Percentiles rank a stretch among this genome's conserved stretches.
phyloP scores from a whole-genome alignment of 2,888 invertebrate genomes.

The Cryptus viduatorius region DNA sequence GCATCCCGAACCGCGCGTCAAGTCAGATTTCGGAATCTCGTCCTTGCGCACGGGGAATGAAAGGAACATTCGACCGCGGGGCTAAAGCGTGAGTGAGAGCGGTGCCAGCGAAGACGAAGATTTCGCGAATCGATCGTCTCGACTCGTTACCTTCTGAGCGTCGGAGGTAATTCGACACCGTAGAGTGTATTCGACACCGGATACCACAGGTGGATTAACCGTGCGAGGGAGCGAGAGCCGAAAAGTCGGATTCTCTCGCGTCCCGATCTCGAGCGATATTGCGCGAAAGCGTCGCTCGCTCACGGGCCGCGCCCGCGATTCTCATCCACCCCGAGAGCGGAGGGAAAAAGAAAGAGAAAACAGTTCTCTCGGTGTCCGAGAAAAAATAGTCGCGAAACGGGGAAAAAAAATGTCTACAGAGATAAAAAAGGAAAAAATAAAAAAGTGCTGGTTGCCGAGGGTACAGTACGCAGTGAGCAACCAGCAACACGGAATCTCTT shows the following conservation, averaged over 20 bases:
- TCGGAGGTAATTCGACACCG: slow-evolving; percentile 79
- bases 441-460: background rate
- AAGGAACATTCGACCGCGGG: background rate
- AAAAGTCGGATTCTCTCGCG: slow-evolving; percentile 37
- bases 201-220: slow-evolving; percentile 82
- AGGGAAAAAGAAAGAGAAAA: slow-evolving; percentile 1
- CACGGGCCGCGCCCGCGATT: slow-evolving; percentile 34
- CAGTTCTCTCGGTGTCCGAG: slow-evolving; percentile 5
- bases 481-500: slow-evolving; percentile 7
- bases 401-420: background rate
- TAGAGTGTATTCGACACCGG: slow-evolving; percentile 79
- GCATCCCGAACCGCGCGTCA: slow-evolving; percentile 16
- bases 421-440: background rate
- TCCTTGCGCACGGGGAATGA: slow-evolving; percentile 3
- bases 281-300: slow-evolving; percentile 40
- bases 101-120: slow-evolving; percentile 69
- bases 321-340: slow-evolving; percentile 3
- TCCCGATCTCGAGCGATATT: slow-evolving; percentile 59
- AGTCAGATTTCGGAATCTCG: slow-evolving; percentile 37
- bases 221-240: slow-evolving; percentile 52
- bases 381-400: slow-evolving; percentile 13
- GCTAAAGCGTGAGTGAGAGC: slow-evolving; percentile 8
- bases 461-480: background rate
- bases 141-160: slow-evolving; percentile 75
- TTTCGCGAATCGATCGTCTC: slow-evolving; percentile 79